Conservation (phyloP, 2,797 vertebrate species). For the Enteromius paludinosus region DNA sequence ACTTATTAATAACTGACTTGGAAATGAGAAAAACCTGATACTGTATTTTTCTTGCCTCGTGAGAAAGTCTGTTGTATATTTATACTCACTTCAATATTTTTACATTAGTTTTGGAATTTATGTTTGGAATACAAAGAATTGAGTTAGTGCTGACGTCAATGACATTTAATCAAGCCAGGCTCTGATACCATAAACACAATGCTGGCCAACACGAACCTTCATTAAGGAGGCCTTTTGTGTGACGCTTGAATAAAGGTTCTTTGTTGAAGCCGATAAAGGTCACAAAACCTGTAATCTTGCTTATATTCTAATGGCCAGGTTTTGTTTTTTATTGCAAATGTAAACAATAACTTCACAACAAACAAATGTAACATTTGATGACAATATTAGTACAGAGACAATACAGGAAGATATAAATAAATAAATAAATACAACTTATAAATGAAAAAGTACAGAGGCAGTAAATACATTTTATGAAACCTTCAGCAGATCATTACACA, state of each 20-base stretch:
- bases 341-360: too few species aligned
- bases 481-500: too few species aligned
- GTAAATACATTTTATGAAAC: too few species aligned
- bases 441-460: too few species aligned
- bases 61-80: neutral
- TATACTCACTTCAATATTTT: neutral
- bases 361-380: too few species aligned
- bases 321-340: too few species aligned
- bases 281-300: neutral
- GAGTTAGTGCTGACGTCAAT: neutral
- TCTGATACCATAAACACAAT: slow-evolving; percentile 11
- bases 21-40: neutral
- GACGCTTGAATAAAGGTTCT: neutral
- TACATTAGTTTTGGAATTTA: neutral
- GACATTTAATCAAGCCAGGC: neutral
- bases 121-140: too few species aligned
- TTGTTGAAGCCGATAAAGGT: neutral
- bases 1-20: neutral
- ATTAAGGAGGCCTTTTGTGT: neutral
- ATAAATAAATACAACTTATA: too few species aligned
- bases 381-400: too few species aligned
- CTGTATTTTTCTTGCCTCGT: neutral
- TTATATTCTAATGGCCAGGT: too few species aligned
- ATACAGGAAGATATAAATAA: too few species aligned
- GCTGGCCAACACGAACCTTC: neutral